Evolutionary conservation across 2,113 vertebrate genomes (phyloP).

Genomic region (Percina caprodes): DNA sequence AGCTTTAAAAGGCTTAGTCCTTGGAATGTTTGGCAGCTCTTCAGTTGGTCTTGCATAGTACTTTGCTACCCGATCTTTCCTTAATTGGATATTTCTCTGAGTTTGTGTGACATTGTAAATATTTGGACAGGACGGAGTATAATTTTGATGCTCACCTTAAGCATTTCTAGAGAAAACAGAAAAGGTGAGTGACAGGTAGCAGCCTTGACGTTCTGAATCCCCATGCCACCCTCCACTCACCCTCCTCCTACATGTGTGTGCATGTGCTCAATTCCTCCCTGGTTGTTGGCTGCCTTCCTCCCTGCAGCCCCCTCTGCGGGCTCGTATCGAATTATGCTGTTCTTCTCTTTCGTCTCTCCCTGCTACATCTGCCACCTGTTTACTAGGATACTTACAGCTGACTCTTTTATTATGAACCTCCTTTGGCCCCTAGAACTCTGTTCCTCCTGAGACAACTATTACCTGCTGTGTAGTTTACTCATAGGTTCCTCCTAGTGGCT

Average conservation of each 20-base stretch:
- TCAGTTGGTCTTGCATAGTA: background rate
- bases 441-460: constrained; percentile 32
- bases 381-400: constrained; percentile 66
- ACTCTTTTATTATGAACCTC: constrained; percentile 68
- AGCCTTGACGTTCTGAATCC: constrained; percentile 7
- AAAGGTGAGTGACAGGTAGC: constrained; percentile 61
- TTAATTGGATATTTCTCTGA: constrained; percentile 4
- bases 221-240: background rate
- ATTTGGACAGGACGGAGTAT: constrained; percentile 43
- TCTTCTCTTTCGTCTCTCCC: constrained; percentile 71
- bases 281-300: constrained; percentile 66
- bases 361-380: constrained; percentile 82
- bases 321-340: constrained; percentile 85
- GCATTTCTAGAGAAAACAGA: constrained; percentile 24
- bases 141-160: constrained; percentile 26
- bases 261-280: constrained; percentile 73
- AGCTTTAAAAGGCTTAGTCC: background rate
- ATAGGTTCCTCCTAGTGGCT: constrained; percentile 57
- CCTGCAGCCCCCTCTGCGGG: constrained; percentile 47
- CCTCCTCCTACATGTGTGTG: constrained; percentile 54
- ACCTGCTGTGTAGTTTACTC: constrained; percentile 28
- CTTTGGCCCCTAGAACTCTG: constrained; percentile 33
- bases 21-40: background rate
- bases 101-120: constrained; percentile 52
- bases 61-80: background rate